A percentile compares a stretch with the other conserved stretches of the same genome.
These are phyloP conservation scores for Schizothorax lantsangensis DNA, from an alignment of 2,797 vertebrate genomes.

Conservation along the genomic window DNA sequence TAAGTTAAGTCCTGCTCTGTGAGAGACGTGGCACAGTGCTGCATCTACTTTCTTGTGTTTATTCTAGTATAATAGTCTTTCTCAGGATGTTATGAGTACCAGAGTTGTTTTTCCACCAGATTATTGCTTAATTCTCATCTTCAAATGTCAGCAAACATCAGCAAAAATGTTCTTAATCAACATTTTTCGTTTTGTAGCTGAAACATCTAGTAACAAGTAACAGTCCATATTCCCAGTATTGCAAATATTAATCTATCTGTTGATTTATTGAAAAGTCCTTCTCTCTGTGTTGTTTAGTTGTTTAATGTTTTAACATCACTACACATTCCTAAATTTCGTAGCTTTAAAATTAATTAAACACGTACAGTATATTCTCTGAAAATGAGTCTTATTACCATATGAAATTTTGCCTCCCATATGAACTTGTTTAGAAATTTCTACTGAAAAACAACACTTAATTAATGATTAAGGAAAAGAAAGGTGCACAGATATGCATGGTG, in stretches of 20 bases:
- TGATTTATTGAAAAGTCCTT: neutral
- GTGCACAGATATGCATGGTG: neutral
- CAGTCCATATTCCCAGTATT: neutral
- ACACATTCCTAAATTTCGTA: neutral
- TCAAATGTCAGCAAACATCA: too few relatives aligned
- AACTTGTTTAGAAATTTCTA: neutral
- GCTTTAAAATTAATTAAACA: neutral
- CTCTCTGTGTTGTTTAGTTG: neutral
- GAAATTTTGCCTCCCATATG: neutral
- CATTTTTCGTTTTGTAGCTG: neutral
- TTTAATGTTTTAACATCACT: neutral
- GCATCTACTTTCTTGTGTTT: neutral
- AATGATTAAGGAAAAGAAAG: neutral
- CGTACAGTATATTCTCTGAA: neutral
- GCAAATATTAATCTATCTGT: neutral
- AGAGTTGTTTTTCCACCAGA: neutral
- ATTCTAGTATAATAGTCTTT: neutral
- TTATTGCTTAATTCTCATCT: neutral
- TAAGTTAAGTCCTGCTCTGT: neutral
- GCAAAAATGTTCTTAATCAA: neutral
- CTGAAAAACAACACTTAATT: neutral
- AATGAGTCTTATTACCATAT: neutral
- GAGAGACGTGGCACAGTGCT: conserved; percentile 40
- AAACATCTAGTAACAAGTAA: neutral
- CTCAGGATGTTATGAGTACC: neutral